Evolutionary conservation across 2,797 vertebrate genomes (phyloP), one percentile per base, ranked within the genome.

Genomic region (Myiotriccus ornatus): DNA sequence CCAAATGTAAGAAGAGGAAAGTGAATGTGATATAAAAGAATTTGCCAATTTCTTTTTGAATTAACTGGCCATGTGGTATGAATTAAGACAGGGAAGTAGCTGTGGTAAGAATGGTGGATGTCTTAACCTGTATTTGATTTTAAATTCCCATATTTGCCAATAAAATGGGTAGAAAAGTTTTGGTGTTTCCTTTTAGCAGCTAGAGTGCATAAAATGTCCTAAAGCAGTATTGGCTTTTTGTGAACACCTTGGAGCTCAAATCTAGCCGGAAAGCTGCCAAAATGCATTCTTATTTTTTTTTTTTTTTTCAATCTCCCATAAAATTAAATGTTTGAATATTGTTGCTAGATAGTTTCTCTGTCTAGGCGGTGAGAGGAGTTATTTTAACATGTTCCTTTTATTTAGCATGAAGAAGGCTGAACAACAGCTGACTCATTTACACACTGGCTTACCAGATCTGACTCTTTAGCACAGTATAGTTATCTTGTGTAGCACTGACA

Each of bases 41-140:
- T 24, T 39, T 35, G n/a, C 27, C 67, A 39, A 18, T 30, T 80
- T 87, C 14, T 81, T 75, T 93, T 76, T 37, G 35, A 65, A 53
- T 89, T 92, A 63, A 86, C 52, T 63, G 53, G 9, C 22, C 71
- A 39, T 65, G 21, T 78, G 60, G 43, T 77, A 64, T 60, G 9
- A 22, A 71, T 69, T 80, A 85, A 67, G 35, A 71, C 55, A 47
- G 25, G 5, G 34, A 89, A 84, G 44, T 25, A 83, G 50, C 65
- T 92, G 60, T 35, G 21, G 43, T 92, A 30, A 75, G 65, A 96
- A 85, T 47, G 24, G 63, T 73, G 34, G 17, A 62, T 50, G 14
- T 50, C 74, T 74, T 74, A 93, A 87, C n/a, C 34, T 94, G 43
- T 76, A 63, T 30, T 84, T 50, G 30, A 88, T 87, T 89, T 95